phyloP scores from a whole-genome alignment of 1,140 invertebrate genomes.

The Eumeta japonica region DNA sequence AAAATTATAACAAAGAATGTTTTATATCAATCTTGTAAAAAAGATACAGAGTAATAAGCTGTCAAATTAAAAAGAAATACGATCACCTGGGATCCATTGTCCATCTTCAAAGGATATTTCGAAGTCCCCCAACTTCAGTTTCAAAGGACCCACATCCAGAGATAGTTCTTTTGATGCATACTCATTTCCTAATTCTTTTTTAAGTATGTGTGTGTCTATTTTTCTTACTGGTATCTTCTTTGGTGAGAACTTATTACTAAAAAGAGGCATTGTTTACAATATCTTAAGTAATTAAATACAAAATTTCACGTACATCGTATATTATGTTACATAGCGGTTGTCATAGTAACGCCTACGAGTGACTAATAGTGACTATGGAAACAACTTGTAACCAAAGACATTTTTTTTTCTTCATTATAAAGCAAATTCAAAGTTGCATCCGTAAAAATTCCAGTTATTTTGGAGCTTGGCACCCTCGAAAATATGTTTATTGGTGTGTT shows the following conservation, averaged over 20 bases:
- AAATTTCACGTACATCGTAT: background rate
- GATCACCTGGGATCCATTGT: constrained; percentile 66
- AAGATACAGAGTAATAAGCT: too few relatives aligned
- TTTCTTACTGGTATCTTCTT: constrained; percentile 61
- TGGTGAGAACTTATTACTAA: constrained; percentile 63
- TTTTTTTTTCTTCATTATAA: background rate
- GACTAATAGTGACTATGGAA: background rate
- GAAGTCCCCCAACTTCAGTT: constrained; percentile 62
- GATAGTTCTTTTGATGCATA: constrained; percentile 61
- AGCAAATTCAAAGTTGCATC: too few relatives aligned
- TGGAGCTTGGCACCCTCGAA: too few relatives aligned
- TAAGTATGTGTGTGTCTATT: constrained; percentile 55
- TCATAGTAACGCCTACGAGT: constrained; percentile 15
- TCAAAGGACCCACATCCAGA: constrained; percentile 58
- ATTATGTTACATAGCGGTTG: constrained; percentile 15
- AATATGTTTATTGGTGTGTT: background rate
- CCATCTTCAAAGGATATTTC: constrained; percentile 66
- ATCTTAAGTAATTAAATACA: background rate
- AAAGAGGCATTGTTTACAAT: constrained; percentile 52
- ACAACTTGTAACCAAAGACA: background rate
- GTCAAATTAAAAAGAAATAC: too few relatives aligned
- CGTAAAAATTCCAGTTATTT: too few relatives aligned
- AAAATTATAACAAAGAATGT: too few relatives aligned
- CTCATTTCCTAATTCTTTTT: constrained; percentile 61
- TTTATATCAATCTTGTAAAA: too few relatives aligned